Evolutionary conservation across 2,113 vertebrate genomes (phyloP), one percentile per base, ranked within the genome.

Genomic region (Castor canadensis): DNA sequence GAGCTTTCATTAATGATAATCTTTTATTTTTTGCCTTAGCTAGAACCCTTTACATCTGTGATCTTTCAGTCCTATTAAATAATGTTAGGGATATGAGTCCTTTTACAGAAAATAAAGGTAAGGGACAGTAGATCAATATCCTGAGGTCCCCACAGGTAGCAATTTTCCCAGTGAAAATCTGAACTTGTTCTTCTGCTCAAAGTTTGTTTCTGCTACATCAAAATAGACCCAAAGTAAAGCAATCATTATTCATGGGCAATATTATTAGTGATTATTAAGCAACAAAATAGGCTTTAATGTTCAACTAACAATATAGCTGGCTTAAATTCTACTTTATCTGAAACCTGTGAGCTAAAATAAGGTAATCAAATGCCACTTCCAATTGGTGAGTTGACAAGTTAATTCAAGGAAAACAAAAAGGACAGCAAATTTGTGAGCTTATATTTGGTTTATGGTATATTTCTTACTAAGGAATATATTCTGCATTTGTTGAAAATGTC

Each of bases 291-390:
- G 5, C 26, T 87, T 92, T 15, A 85, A 20, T 76, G 4, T n/a
- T 92, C 35, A 87, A 6, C 19, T 69, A 54, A 30, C n/a, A 26
- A 26, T 40, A 19, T 24, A 49, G 7, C 24, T 90, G n/a, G 35
- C 89, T 95, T 69, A 88, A 82, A 40, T 67, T 91, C 28, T 64
- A 32, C 12, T 91, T 77, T 40, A 92, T 95, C 94, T 93, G 38
- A 94, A 75, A 87, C n/a, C 83, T 96, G 4, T 35, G 52, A 52
- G 52, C 87, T 43, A 16, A 76, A 91, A 64, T 64, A 56, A 71
- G 6, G 9, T 62, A 77, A 38, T 75, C 26, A 73, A 72, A 26
- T 8, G 11, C 87, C 8, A 60, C 1, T 83, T 89, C 92, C 30
- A 58, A 45, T 8, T 20, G 32, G 5, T 82, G 32, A 87, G 38